Evolutionary conservation across 2,888 invertebrate genomes (phyloP).

Genomic region (Melanotus villosus): DNA sequence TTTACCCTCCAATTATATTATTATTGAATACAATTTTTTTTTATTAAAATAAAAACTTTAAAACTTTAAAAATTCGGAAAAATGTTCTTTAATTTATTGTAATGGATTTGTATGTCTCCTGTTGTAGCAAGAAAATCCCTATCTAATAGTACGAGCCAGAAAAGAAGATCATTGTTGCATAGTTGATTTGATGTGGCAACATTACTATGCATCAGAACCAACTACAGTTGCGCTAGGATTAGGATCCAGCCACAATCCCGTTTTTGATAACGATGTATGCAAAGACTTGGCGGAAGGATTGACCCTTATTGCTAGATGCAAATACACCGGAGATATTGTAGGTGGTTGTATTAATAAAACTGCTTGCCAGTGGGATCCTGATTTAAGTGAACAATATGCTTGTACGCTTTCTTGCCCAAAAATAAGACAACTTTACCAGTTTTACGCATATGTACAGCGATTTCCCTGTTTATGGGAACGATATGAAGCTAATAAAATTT

Average conservation of each 20-base stretch:
- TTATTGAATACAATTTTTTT: no score
- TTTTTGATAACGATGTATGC: constrained; percentile 67
- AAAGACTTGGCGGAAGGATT: constrained; percentile 64
- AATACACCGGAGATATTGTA: constrained; percentile 63
- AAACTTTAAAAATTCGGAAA: no score
- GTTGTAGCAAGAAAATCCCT: constrained; percentile 51
- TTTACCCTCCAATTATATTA: no score
- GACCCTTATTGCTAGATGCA: constrained; percentile 67
- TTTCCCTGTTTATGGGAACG: constrained; percentile 69
- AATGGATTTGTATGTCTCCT: no score
- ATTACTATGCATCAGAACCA: constrained; percentile 73
- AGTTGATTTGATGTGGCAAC: constrained; percentile 69
- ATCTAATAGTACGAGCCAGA: constrained; percentile 66
- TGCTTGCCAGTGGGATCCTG: constrained; percentile 70
- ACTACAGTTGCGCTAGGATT: constrained; percentile 69
- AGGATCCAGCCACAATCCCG: constrained; percentile 63
- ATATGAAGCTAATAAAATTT: constrained; percentile 68
- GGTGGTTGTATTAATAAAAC: constrained; percentile 70
- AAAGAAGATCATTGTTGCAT: constrained; percentile 67
- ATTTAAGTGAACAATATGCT: constrained; percentile 71
- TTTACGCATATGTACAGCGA: constrained; percentile 70
- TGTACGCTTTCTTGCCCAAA: constrained; percentile 66
- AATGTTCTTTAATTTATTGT: no score
- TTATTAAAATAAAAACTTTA: no score
- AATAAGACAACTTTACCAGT: constrained; percentile 69